Conservation (phyloP, 2,113 vertebrate species). For the Sminthopsis crassicaudata region DNA sequence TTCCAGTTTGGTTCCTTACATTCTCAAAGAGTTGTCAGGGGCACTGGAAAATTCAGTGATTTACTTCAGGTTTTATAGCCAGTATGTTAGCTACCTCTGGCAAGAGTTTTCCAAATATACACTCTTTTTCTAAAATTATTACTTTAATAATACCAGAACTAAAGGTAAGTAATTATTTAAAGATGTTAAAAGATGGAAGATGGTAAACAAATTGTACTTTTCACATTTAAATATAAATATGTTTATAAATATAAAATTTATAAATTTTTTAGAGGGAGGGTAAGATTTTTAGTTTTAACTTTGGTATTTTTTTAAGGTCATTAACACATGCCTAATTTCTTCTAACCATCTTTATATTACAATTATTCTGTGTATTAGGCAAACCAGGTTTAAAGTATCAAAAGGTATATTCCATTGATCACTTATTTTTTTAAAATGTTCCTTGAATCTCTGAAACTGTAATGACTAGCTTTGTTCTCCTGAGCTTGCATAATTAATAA, state of each 20-base stretch:
- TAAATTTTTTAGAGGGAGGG: background rate
- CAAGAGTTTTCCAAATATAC: background rate
- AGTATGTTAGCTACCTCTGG: background rate
- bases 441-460: background rate
- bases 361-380: background rate
- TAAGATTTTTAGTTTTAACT: background rate
- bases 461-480: constrained; percentile 31
- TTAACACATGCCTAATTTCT: background rate
- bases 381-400: background rate
- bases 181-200: background rate
- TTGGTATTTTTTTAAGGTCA: background rate
- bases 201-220: background rate
- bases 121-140: background rate
- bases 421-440: constrained; percentile 16
- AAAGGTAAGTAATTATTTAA: background rate
- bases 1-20: background rate
- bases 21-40: background rate
- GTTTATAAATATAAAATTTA: background rate
- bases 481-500: background rate
- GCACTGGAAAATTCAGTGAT: background rate
- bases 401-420: constrained; percentile 18
- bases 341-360: background rate
- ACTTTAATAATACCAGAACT: background rate
- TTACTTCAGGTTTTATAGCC: background rate
- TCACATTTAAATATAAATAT: too few species aligned